Evolutionary conservation across 2,113 vertebrate species (phyloP).

Genomic region (Silurus meridionalis): DNA sequence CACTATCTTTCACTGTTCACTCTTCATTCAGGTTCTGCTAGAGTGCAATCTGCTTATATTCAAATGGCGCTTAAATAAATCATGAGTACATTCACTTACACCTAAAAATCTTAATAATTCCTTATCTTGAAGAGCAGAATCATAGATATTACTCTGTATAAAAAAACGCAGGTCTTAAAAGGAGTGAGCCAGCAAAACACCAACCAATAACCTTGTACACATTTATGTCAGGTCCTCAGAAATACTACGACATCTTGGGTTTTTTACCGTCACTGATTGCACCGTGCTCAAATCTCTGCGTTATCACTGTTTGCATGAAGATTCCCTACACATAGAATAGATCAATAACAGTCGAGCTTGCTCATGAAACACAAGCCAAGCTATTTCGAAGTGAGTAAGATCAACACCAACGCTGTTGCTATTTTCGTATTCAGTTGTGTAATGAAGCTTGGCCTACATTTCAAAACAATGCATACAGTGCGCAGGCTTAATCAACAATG

Average conservation of each 20-base stretch:
- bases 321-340: background rate
- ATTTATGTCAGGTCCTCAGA: background rate
- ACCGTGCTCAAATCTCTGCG: background rate
- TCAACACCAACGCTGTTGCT: conserved; percentile 44
- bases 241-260: background rate
- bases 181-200: background rate
- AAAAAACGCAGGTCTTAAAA: background rate
- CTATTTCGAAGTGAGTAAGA: conserved; percentile 39
- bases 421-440: conserved; percentile 51
- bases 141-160: conserved; percentile 15
- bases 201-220: conserved; percentile 7
- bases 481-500: conserved; percentile 41
- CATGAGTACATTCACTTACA: background rate
- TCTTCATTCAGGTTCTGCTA: background rate
- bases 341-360: conserved; percentile 36
- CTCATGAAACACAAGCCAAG: conserved; percentile 29
- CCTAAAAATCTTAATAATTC: conserved; percentile 20
- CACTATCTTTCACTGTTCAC: background rate
- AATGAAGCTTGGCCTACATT: conserved; percentile 52
- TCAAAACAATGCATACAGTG: conserved; percentile 52
- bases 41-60: conserved; percentile 13
- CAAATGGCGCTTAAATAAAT: background rate
- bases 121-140: conserved; percentile 21
- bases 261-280: background rate
- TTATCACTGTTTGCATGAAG: conserved; percentile 15